Evolutionary conservation across 2,113 vertebrate genomes (phyloP).

Genomic region (Melanerpes aurifrons): DNA sequence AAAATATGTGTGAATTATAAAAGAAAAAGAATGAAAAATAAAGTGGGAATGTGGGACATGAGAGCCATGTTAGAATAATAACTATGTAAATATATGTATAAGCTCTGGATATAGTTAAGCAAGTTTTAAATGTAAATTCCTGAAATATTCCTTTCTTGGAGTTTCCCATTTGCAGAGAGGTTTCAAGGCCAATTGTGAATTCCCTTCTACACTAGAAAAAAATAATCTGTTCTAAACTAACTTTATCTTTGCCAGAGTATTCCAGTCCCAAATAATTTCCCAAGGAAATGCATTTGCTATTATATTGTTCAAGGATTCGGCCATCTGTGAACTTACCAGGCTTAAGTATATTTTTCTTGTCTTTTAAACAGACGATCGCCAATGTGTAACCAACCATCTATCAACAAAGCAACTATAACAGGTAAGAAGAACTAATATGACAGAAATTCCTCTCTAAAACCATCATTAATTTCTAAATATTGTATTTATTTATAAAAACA

Average conservation of each 20-base stretch:
- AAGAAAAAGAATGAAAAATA: neutral
- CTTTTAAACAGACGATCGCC: constrained; percentile 88
- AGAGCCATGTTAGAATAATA: neutral
- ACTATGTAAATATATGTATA: neutral
- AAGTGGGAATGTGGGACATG: neutral
- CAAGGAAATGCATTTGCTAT: neutral
- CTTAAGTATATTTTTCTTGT: neutral
- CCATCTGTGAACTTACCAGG: neutral
- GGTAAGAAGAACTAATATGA: constrained; percentile 76
- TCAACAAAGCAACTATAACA: constrained; percentile 96
- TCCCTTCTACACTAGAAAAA: neutral
- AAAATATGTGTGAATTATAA: neutral
- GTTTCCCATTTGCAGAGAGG: neutral
- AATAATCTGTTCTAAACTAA: neutral
- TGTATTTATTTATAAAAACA: neutral
- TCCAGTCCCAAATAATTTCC: neutral
- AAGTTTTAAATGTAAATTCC: neutral
- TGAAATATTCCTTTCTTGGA: neutral
- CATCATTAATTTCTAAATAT: neutral
- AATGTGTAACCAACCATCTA: constrained; percentile 96
- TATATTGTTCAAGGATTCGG: neutral
- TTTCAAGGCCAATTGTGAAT: neutral
- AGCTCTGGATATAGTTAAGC: neutral
- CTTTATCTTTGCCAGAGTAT: neutral
- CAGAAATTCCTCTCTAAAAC: neutral